phyloP scores from a whole-genome alignment of 1,140 invertebrate genomes.

The Teleopsis dalmanni region DNA sequence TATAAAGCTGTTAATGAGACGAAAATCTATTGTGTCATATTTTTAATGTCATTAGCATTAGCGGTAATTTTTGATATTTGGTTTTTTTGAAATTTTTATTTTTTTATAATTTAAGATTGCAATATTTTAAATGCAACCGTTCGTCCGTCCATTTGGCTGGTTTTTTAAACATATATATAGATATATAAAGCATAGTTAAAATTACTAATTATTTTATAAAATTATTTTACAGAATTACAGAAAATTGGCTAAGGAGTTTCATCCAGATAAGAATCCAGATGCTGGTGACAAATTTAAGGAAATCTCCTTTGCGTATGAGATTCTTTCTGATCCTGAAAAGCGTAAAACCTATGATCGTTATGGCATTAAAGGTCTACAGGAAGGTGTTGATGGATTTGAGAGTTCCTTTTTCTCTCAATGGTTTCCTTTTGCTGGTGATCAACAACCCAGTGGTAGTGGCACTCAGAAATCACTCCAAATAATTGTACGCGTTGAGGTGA shows the following conservation, averaged over 20 bases:
- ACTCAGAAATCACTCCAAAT: conserved; percentile 39
- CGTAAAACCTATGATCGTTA: conserved; percentile 65
- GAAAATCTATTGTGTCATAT: too few relatives aligned
- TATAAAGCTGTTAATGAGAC: too few relatives aligned
- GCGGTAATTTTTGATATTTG: not conserved
- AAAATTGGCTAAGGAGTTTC: conserved; percentile 78
- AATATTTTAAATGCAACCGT: too few relatives aligned
- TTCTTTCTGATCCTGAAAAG: conserved; percentile 66
- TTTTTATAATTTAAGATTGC: not conserved
- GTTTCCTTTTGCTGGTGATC: conserved; percentile 45
- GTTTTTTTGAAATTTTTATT: not conserved
- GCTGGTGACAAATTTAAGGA: conserved; percentile 82
- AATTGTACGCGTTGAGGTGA: conserved; percentile 54
- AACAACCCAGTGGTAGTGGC: conserved; percentile 5
- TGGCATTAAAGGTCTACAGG: conserved; percentile 73
- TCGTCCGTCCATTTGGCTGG: too few relatives aligned
- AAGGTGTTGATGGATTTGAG: conserved; percentile 56
- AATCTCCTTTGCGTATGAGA: conserved; percentile 81
- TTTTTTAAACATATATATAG: too few relatives aligned
- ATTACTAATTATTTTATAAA: too few relatives aligned
- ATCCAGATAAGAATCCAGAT: conserved; percentile 78
- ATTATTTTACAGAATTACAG: conserved; percentile 65
- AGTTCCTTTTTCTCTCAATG: conserved; percentile 55
- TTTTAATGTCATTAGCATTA: too few relatives aligned
- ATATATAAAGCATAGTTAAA: too few relatives aligned